Evolutionary conservation across 1,140 invertebrate species (phyloP).

Genomic region (Drosophila nigromelanica): DNA sequence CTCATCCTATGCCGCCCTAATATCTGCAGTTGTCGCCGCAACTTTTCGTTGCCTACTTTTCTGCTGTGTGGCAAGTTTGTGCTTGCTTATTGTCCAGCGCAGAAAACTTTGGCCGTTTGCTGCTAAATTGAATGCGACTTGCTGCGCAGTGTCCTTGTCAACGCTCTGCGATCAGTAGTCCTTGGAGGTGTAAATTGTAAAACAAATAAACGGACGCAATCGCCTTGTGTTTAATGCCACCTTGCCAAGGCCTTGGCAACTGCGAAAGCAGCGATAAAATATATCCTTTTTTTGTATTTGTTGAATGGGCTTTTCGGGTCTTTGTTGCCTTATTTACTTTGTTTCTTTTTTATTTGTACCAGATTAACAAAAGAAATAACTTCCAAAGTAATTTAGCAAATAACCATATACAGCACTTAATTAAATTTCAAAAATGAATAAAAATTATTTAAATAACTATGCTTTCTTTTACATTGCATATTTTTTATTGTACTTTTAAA

Average conservation of each 20-base stretch:
- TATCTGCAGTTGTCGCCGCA: conserved; percentile 59
- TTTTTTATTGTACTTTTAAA: background rate
- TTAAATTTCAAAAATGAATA: no score
- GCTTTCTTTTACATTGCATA: no score
- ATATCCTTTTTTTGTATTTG: no score
- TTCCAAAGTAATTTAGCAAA: no score
- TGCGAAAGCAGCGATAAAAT: background rate
- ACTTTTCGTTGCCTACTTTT: conserved; percentile 50
- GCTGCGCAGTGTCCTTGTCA: conserved; percentile 46
- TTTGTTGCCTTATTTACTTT: no score
- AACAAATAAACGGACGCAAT: conserved; percentile 38
- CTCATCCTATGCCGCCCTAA: background rate
- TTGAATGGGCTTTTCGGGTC: no score
- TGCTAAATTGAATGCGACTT: conserved; percentile 78
- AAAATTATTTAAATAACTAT: no score
- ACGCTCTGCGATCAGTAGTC: conserved; percentile 6
- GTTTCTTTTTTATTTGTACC: no score
- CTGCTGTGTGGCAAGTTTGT: conserved; percentile 54
- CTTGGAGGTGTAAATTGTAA: conserved; percentile 46
- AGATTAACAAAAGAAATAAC: no score
- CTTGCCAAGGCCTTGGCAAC: background rate
- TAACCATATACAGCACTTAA: no score
- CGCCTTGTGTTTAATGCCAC: background rate
- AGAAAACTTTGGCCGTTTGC: conserved; percentile 69
- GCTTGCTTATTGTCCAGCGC: conserved; percentile 68